Base-by-base conservation (phyloP, 2,797 vertebrate species). In the Parauchenoglanis ngamensis region DNA sequence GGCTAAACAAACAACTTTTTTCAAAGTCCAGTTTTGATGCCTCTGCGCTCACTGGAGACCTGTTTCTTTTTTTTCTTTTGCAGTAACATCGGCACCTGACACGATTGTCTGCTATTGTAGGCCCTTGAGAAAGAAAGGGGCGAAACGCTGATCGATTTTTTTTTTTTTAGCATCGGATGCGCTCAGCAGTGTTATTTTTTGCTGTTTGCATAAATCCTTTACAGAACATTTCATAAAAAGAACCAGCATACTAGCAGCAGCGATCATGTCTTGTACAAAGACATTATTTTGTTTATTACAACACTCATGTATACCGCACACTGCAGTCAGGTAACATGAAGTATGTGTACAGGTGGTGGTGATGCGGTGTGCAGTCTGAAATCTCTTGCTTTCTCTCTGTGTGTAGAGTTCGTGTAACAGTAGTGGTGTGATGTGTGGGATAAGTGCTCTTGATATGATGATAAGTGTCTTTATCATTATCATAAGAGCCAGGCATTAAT, bases 401-500 rank as follows among this genome's bases (percentile, higher is more conserved):
- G 7, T 76, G 12, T n/a, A n/a, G 44, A 52, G 5, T 76, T 28
- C 49, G 46, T 72, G 70, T 80, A 57, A 79, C 80, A 21, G 68
- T 85, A 54, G 65, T 86, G 44, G 11, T 67, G 68, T 44, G 83
- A 67, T 86, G 31, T 76, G 49, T 25, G 57, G 63, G 85, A 76
- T 81, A 40, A 65, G 87, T 78, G 28, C 59, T 59, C 56, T 85
- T n/a, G n/a, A n/a, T n/a, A n/a, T n/a, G n/a, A n/a, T n/a, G n/a
- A n/a, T n/a, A n/a, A n/a, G 23, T 23, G 6, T 49, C 6, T 88
- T 86, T 77, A 61, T 23, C 21, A 54, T 86, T 35, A 25, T 70
- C 63, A n/a, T 12, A 15, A 25, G 61, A 56, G n/a, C 12, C 31
- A 68, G 35, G 4, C 17, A 49, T 75, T 82, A 11, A 70, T 40